Evolutionary conservation across 2,888 invertebrate species (phyloP), one percentile per base, ranked within the genome.

Genomic region (Dicyrtomina minuta): DNA sequence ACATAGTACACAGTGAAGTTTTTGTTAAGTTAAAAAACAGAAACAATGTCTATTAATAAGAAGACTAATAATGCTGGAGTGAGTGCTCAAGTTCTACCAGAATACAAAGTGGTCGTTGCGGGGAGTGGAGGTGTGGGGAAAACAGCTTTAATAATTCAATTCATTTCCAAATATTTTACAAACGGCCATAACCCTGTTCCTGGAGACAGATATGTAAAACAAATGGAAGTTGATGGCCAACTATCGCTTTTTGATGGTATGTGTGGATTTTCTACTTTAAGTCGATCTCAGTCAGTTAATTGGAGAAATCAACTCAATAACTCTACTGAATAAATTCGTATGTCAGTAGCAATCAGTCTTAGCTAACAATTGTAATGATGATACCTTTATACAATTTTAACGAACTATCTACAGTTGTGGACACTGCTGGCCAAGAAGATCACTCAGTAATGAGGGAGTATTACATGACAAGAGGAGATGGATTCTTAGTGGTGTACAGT

Each of bases 101-200:
- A n/a, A n/a, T 92, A 92, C 81, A 95, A 94, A 82, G 82, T 95
- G 80, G 95, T 95, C 73, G 95, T 96, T 74, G 93, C 95, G 22
- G 95, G 95, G 5, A 94, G 94, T 83, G 95, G 95, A 73, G 95
- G 94, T 74, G 95, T 95, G 68, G 95, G 94, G 1, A 96, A 96
- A 84, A 92, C 92, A 79, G 93, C 94, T 17, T 88, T 96, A 79
- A 96, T 95, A n/a, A 95, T 94, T 81, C 93, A 95, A 84, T 93
- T 93, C 84, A 95, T 96, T 83, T 95, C 95, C 83, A 93, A 93
- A 82, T 85, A 94, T 80, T 96, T 96, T 82, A 92, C 95, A 72
- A 92, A 93, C 0, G 95, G 95, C 82, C 95, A 96, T 80, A n/a
- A 96, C 83, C 96, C 96, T 8, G 96, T 95, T 20, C 96, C 96